Base-by-base conservation (phyloP, 2,113 vertebrate genomes). In the Prionailurus bengalensis region DNA sequence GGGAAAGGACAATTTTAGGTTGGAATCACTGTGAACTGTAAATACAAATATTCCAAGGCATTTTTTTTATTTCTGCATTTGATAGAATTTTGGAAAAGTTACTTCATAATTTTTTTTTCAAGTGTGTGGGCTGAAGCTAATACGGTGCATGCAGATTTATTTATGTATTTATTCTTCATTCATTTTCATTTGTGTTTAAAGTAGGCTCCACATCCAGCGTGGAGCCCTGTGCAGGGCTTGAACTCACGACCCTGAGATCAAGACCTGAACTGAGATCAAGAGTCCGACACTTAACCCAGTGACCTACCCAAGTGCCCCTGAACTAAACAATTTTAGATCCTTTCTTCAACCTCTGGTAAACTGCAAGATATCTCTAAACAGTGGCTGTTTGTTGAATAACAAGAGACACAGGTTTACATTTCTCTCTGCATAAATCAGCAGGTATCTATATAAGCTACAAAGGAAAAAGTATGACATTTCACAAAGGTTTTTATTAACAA, bases 401-500 rank as follows among this genome's bases (percentile, higher is more conserved):
- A 81, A 42, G 6, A 80, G 16, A 90, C 31, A 1, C 16, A 31
- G n/a, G 19, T 87, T 79, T 83, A 73, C 61, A 71, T 45, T 51
- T 89, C 51, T 82, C 39, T 84, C 9, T 86, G 12, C 85, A 39
- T 66, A 85, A 84, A 51, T 17, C 21, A 36, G 31, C 71, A 88
- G 84, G 88, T 66, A 79, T 33, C 17, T 17, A 82, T 82, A 83
- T 29, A 81, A 89, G 27, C 65, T 66, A 61, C 76, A 86, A 70
- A 33, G 73, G 42, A 82, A 97, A 95, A 91, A 61, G 33, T 71
- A 66, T n/a, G 39, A 42, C 23, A 66, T 84, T 93, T 80, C 48
- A 93, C 21, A 71, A 68, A 76, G 31, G 19, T 48, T 65, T 23
- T 71, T 65, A 63, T 70, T 53, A 96, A 71, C 31, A 51, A 61